These are phyloP conservation scores for Oegoconia quadripuncta DNA, from an alignment of 2,888 invertebrate genomes.

Conservation along the genomic window DNA sequence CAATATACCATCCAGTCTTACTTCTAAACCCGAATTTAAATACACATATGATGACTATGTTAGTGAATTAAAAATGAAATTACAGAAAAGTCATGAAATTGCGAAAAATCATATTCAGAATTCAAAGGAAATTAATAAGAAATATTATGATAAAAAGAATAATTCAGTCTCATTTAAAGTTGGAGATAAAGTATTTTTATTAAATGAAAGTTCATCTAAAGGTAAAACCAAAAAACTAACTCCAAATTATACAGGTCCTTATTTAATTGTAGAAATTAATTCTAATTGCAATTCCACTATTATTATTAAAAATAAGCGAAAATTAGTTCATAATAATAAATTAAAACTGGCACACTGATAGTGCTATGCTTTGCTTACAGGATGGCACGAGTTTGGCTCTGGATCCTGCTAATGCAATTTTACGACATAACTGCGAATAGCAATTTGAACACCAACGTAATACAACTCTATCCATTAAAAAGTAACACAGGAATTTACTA, in stretches of 20 bases:
- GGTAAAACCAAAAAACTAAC: not conserved
- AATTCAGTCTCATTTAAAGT: not conserved
- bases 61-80: not conserved
- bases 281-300: not conserved
- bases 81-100: too few species aligned
- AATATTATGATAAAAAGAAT: conserved; percentile 11
- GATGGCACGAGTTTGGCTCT: not conserved
- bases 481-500: not conserved
- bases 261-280: conserved; percentile 1
- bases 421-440: not conserved
- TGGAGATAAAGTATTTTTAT: conserved; percentile 4
- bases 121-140: not conserved
- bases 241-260: not conserved
- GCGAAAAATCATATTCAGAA: not conserved
- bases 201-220: not conserved
- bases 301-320: conserved; percentile 1
- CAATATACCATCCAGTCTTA: conserved; percentile 25
- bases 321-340: conserved; percentile 2
- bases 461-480: not conserved
- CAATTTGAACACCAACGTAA: not conserved
- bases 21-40: conserved; percentile 26
- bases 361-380: not conserved
- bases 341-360: not conserved
- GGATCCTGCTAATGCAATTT: not conserved
- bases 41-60: conserved; percentile 21